phyloP scores from a whole-genome alignment of 2,113 vertebrate species.

The Cottus gobio region DNA sequence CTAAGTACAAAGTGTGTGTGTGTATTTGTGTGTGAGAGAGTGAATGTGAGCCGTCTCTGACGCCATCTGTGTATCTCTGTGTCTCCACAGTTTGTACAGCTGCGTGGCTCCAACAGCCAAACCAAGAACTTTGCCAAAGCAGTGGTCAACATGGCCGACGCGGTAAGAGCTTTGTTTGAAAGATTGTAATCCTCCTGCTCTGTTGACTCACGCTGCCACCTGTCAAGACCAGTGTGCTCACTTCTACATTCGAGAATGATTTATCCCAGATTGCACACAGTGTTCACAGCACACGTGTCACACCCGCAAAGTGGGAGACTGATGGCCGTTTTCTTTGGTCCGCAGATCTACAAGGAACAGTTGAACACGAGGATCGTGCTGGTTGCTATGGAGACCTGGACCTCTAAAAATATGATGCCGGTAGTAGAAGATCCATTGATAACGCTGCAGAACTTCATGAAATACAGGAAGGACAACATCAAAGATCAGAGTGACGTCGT shows the following conservation, averaged over 20 bases:
- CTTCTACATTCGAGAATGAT: background rate
- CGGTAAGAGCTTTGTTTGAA: conserved; percentile 82
- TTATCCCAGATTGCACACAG: background rate
- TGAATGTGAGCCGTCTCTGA: conserved; percentile 4
- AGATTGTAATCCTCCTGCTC: conserved; percentile 32
- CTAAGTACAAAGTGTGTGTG: background rate
- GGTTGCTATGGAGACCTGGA: conserved; percentile 98
- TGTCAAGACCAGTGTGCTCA: conserved; percentile 13
- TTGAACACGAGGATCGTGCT: conserved; percentile 96
- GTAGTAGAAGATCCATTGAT: conserved; percentile 88
- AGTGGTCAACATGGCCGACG: conserved; percentile 95
- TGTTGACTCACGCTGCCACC: conserved; percentile 10
- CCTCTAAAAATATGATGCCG: conserved; percentile 88
- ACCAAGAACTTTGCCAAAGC: conserved; percentile 97
- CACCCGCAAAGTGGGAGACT: conserved; percentile 1
- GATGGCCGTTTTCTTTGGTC: conserved; percentile 42
- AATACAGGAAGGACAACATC: conserved; percentile 88
- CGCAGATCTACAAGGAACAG: conserved; percentile 95
- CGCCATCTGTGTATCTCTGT: conserved; percentile 52
- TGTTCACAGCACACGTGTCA: conserved; percentile 22
- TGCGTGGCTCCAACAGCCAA: conserved; percentile 88
- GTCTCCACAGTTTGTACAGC: conserved; percentile 87
- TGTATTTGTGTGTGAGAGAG: background rate
- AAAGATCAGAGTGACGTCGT: conserved; percentile 89
- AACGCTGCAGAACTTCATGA: conserved; percentile 90